A percentile compares a stretch with the other conserved stretches of the same genome.
Conservation (phyloP, 2,797 vertebrate species). For the Graptemys geographica region DNA sequence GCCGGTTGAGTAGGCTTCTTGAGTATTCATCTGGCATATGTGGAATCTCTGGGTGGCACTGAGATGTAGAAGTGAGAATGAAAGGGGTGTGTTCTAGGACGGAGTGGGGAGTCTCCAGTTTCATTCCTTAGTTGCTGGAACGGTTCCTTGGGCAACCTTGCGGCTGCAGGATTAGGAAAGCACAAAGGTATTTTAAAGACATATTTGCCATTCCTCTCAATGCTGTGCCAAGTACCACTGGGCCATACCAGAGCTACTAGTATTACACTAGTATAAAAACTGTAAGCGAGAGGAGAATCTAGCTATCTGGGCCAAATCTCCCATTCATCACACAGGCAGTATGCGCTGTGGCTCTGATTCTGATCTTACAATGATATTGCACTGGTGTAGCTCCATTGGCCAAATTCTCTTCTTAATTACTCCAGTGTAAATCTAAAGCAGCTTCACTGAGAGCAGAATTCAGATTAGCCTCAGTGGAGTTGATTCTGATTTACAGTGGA, state of each 20-base stretch:
- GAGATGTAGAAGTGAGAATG: background rate
- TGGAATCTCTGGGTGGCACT: background rate
- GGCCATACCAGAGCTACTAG: accelerated
- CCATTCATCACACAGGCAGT: background rate
- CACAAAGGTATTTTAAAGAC: background rate
- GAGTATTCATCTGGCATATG: background rate
- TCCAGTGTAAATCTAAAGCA: background rate
- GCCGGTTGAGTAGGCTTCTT: background rate
- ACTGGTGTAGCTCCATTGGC: accelerated
- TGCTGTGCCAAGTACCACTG: background rate
- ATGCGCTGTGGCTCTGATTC: accelerated
- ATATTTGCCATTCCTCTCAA: background rate
- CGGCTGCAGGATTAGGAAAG: background rate
- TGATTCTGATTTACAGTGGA: accelerated
- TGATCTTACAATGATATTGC: accelerated
- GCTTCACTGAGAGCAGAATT: background rate
- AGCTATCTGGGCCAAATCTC: background rate
- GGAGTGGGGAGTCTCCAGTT: background rate
- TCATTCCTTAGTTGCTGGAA: background rate
- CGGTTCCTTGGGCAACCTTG: background rate
- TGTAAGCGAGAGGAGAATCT: background rate
- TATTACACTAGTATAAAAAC: background rate
- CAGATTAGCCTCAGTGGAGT: background rate
- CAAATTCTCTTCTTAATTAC: background rate
- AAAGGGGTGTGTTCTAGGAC: background rate